These are phyloP conservation scores for Clunio marinus DNA, from an alignment of 2,888 invertebrate genomes.

Conservation along the genomic window DNA sequence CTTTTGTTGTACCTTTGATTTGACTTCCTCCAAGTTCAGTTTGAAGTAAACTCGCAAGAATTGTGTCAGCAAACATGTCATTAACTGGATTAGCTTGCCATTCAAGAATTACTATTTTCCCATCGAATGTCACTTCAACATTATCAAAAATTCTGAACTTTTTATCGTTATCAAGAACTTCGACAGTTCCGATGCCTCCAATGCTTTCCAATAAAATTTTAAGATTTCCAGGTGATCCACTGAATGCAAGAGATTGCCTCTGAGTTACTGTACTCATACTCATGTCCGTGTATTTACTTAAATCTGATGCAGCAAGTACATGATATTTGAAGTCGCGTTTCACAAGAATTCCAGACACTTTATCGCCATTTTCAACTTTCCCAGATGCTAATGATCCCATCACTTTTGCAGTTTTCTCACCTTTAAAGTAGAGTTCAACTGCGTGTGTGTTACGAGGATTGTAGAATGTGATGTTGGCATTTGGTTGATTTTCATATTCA, in stretches of 20 bases:
- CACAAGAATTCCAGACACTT: conserved; percentile 87
- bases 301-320: conserved; percentile 80
- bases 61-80: conserved; percentile 98
- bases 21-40: conserved; percentile 67
- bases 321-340: conserved; percentile 98
- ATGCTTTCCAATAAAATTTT: conserved; percentile 74
- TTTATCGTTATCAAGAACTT: conserved; percentile 65
- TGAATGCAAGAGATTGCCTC: conserved; percentile 84
- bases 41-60: conserved; percentile 80
- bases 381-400: conserved; percentile 89
- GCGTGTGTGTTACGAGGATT: conserved; percentile 95
- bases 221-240: conserved; percentile 66
- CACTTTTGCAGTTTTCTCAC: conserved; percentile 97
- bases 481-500: conserved; percentile 84
- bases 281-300: conserved; percentile 90
- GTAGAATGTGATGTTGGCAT: conserved; percentile 79
- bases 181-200: conserved; percentile 63
- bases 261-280: conserved; percentile 90
- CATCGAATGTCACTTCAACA: conserved; percentile 76
- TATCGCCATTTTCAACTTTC: conserved; percentile 70
- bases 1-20: conserved; percentile 58
- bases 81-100: conserved; percentile 94
- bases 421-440: conserved; percentile 89
- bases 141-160: conserved; percentile 76
- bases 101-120: conserved; percentile 80